Evolutionary conservation across 2,113 vertebrate genomes (phyloP), one percentile per base, ranked within the genome.

Genomic region (Thunnus thynnus): DNA sequence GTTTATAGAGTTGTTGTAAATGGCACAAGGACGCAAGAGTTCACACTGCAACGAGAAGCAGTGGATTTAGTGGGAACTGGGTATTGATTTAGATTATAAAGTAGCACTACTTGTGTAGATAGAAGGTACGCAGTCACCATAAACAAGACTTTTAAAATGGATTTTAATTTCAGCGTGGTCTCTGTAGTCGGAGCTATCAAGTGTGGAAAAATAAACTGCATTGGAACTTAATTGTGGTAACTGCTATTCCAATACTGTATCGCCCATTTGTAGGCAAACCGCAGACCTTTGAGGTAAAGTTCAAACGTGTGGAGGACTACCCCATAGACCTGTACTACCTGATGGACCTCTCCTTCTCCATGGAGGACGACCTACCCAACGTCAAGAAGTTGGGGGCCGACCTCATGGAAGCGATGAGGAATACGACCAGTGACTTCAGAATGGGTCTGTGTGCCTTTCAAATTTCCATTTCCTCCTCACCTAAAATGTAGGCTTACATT

Each of bases 281-380:
- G 3, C 51, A 50, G 36, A 79, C 41, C 58, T 73, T 73, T 44
- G 60, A 72, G 46, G 61, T 80, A 16, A 72, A 57, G 77, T 80
- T 80, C 44, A 65, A 27, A 12, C 51, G 67, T 2, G 72, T 73
- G 20, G 69, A 67, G 20, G 61, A 52, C 46, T 60, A 73, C 46
- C 60, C 60, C 4, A 58, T 65, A 57, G 67, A 80, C 51, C 52
- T 72, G 50, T 57, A 47, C 57, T 64, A 57, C 65, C 51, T 76
- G 80, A 64, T 82, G 72, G 58, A 64, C 25, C 16, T 70, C 25
- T 63, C 44, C 47, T 72, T 72, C 67, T 32, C 58, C 57, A 75
- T 74, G 71, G 46, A 80, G 51, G 57, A 72, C 11, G 48, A 72
- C 63, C 58, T 80, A 50, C 27, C 63, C 63, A 52, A 54, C n/a